Conservation (phyloP, 2,113 vertebrate genomes). For the Gulo gulo region DNA sequence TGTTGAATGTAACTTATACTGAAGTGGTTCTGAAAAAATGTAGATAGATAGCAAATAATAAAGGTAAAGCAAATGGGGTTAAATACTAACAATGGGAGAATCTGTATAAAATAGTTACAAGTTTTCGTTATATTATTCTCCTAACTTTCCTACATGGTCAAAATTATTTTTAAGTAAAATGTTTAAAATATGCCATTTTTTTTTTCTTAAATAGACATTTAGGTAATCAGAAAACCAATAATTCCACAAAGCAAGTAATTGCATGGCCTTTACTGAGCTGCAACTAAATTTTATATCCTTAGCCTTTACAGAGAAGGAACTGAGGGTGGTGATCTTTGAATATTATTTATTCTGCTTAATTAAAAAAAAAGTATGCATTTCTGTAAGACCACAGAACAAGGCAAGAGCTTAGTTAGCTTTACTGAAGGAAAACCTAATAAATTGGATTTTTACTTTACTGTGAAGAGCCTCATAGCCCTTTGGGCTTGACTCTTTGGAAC, state of each 20-base stretch:
- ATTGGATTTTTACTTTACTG: neutral
- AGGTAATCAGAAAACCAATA: neutral
- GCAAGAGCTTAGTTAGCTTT: neutral
- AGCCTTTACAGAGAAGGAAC: neutral
- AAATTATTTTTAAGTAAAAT: constrained; percentile 6
- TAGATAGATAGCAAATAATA: neutral
- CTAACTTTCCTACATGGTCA: neutral
- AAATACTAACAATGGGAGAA: neutral
- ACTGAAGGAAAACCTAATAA: neutral
- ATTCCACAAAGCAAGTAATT: neutral
- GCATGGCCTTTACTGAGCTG: neutral
- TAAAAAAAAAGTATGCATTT: neutral
- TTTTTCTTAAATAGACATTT: neutral
- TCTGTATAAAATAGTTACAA: neutral
- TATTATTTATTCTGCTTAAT: neutral
- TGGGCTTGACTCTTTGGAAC: neutral
- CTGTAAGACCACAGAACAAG: neutral
- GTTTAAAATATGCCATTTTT: neutral
- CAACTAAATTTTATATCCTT: neutral
- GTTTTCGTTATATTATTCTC: neutral
- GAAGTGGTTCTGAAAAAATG: neutral
- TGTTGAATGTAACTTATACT: neutral
- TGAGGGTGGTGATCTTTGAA: neutral
- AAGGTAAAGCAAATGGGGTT: neutral
- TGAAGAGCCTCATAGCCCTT: neutral